phyloP scores from a whole-genome alignment of 2,797 vertebrate genomes.

The Megaceryle alcyon region DNA sequence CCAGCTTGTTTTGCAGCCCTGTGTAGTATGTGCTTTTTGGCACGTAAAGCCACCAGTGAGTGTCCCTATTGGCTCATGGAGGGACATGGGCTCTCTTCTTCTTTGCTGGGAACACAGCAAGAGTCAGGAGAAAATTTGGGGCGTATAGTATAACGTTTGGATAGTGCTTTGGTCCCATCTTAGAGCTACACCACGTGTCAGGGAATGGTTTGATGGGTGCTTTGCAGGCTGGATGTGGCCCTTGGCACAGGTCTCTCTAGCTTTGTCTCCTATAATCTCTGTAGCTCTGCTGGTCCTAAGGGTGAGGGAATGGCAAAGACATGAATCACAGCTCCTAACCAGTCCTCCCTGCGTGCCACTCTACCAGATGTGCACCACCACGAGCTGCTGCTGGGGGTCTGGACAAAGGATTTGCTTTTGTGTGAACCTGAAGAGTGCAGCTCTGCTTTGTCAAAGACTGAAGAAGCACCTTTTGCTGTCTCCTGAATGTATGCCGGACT shows the following conservation, averaged over 20 bases:
- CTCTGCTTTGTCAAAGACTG: background rate
- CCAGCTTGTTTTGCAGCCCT: background rate
- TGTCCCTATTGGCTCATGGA: background rate
- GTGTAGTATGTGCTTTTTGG: background rate
- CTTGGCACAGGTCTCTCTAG: background rate
- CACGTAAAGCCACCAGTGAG: background rate
- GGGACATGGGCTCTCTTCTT: background rate
- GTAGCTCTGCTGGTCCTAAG: background rate
- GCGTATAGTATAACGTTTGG: accelerated
- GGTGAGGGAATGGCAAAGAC: background rate
- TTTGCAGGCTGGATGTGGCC: background rate
- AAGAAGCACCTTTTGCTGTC: background rate
- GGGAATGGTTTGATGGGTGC: background rate
- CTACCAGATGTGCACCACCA: background rate
- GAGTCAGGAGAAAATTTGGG: background rate
- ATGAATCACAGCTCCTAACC: background rate
- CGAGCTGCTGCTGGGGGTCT: background rate
- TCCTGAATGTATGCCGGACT: background rate
- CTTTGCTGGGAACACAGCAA: background rate
- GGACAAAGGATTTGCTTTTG: background rate
- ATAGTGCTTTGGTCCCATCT: background rate
- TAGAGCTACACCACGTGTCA: accelerated
- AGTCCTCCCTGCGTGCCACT: background rate
- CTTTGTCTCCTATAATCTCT: background rate
- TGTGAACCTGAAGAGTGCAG: background rate